These are phyloP conservation scores for Semnornis frantzii DNA, from an alignment of 2,113 vertebrate genomes.

Conservation along the genomic window DNA sequence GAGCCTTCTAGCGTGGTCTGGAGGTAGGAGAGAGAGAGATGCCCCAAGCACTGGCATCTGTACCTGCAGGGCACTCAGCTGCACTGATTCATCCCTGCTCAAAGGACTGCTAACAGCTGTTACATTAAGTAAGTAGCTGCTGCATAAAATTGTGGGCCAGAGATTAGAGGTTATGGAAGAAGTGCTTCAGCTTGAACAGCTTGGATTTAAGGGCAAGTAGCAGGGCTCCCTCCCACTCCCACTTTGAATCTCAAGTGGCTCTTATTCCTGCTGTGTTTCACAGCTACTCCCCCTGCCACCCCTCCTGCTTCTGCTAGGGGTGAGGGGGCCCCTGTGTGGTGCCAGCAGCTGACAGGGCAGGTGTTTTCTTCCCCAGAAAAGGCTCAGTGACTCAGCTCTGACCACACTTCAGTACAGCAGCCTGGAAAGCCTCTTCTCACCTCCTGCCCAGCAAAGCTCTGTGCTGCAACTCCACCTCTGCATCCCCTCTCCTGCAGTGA, in stretches of 20 bases:
- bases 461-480: fast-evolving
- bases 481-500: neutral
- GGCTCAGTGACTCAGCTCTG: neutral
- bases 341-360: neutral
- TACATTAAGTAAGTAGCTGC: neutral
- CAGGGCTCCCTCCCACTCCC: neutral
- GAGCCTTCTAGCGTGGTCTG: neutral
- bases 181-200: neutral
- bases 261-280: neutral
- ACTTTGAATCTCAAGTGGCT: neutral
- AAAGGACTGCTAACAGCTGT: neutral
- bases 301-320: neutral
- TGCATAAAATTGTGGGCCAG: neutral
- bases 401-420: neutral
- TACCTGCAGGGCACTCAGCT: neutral
- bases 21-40: neutral
- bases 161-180: neutral
- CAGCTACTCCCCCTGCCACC: neutral
- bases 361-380: neutral
- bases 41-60: neutral
- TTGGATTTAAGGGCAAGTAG: neutral
- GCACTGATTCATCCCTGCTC: neutral
- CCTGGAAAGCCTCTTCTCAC: neutral
- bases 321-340: neutral
- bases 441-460: fast-evolving